Evolutionary conservation across 2,888 invertebrate species (phyloP).

Genomic region (Agrochola litura): DNA sequence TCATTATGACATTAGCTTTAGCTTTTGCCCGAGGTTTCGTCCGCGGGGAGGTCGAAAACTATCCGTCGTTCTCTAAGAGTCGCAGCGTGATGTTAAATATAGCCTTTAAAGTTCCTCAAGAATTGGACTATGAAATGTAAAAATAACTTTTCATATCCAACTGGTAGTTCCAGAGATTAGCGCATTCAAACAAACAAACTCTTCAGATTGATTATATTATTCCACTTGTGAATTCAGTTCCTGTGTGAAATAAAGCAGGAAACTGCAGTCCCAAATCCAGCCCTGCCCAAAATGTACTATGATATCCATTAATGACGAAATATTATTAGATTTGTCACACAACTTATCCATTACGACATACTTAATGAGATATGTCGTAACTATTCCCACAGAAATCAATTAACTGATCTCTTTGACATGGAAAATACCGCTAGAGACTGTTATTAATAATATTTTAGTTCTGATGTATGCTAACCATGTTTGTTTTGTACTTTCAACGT

Average conservation of each 20-base stretch:
- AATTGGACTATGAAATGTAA: too few relatives aligned
- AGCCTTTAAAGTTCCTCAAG: too few relatives aligned
- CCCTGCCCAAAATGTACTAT: constrained; percentile 42
- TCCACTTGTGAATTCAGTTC: neutral
- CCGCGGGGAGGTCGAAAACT: too few relatives aligned
- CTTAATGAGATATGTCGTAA: constrained; percentile 57
- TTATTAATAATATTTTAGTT: constrained; percentile 48
- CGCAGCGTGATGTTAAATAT: too few relatives aligned
- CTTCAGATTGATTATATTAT: too few relatives aligned
- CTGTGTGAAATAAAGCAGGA: neutral
- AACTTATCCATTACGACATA: constrained; percentile 51
- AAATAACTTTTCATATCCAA: too few relatives aligned
- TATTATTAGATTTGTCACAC: constrained; percentile 64
- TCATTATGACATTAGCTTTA: neutral
- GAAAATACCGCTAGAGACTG: constrained; percentile 33
- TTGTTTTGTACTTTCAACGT: neutral
- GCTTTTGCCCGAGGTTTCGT: too few relatives aligned
- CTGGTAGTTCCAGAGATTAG: too few relatives aligned
- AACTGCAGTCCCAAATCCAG: constrained; percentile 9
- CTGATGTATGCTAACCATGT: neutral
- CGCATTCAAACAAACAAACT: too few relatives aligned
- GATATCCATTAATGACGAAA: constrained; percentile 59
- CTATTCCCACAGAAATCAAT: constrained; percentile 55
- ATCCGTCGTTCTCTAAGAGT: too few relatives aligned
- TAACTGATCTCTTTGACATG: constrained; percentile 51